Conservation (phyloP, 92 coral and sea anemone species). For the Plumapathes pennacea region DNA sequence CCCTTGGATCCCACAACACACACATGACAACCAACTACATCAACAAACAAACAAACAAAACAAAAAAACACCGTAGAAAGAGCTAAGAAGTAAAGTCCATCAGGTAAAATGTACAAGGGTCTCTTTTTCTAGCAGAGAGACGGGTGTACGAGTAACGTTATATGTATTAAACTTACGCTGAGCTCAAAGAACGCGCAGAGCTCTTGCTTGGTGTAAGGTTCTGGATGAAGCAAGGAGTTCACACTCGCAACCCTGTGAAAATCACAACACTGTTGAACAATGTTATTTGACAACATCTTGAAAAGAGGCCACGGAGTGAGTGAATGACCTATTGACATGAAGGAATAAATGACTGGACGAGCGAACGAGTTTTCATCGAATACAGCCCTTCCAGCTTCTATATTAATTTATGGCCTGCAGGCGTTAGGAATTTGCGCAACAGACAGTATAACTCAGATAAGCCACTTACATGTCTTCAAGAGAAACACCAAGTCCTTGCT, state of each 20-base stretch:
- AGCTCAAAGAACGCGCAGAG: conserved; percentile 76
- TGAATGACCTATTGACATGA: too few relatives aligned
- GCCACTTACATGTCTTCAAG: conserved; percentile 82
- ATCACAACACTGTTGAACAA: too few relatives aligned
- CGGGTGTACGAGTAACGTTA: background rate
- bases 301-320: too few relatives aligned
- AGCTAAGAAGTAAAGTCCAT: background rate
- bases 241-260: conserved; percentile 66
- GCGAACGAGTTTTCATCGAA: background rate
- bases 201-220: conserved; percentile 83
- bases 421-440: too few relatives aligned
- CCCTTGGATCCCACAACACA: background rate
- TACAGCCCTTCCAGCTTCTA: background rate
- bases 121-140: background rate
- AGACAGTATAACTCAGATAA: too few relatives aligned
- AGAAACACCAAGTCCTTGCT: conserved; percentile 51
- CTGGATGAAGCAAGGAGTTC: conserved; percentile 61
- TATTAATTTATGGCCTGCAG: background rate
- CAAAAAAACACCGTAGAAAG: background rate
- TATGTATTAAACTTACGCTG: conserved; percentile 45
- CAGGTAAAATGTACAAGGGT: background rate
- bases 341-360: too few relatives aligned
- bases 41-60: background rate
- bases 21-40: background rate
- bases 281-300: too few relatives aligned